A percentile compares a stretch with the other conserved stretches of the same genome.
Conservation (phyloP, 2,797 vertebrate species). For the Sciurus carolinensis region DNA sequence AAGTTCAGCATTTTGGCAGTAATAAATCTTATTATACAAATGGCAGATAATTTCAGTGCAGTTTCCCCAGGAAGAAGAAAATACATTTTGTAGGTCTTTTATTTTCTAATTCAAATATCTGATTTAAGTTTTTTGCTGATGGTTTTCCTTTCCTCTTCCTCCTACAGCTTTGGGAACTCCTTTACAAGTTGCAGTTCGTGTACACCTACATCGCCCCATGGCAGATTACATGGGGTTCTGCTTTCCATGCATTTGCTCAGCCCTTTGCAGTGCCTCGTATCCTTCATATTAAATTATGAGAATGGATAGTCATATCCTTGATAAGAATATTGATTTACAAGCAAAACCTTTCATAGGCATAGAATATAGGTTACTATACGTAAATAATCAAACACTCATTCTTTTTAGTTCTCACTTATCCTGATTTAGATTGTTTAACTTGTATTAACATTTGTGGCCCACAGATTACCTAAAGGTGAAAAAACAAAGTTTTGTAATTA, state of each 20-base stretch:
- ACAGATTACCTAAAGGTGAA: conserved; percentile 1
- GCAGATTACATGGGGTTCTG: conserved; percentile 99
- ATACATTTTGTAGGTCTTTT: conserved; percentile 5
- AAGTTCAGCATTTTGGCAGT: conserved; percentile 5
- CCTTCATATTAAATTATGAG: conserved; percentile 88
- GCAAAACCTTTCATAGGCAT: background rate
- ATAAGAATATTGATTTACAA: background rate
- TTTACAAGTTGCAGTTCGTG: conserved; percentile 98
- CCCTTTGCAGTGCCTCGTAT: conserved; percentile 99
- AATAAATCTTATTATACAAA: background rate
- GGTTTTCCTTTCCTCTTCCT: conserved; percentile 36
- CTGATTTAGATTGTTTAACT: conserved; percentile 13
- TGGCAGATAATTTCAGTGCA: conserved; percentile 4
- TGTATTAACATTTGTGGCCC: background rate
- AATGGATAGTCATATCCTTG: conserved; percentile 49
- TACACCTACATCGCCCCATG: conserved; percentile 99
- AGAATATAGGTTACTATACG: background rate
- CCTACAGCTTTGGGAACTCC: conserved; percentile 96
- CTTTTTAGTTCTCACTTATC: background rate
- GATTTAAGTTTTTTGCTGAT: background rate
- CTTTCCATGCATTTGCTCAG: conserved; percentile 99
- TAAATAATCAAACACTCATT: background rate
- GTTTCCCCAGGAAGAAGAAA: conserved; percentile 47
- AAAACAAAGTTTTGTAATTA: conserved; percentile 20
- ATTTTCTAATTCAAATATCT: conserved; percentile 54